Evolutionary conservation across 2,113 vertebrate genomes (phyloP).

Genomic region (Calidris pugnax): DNA sequence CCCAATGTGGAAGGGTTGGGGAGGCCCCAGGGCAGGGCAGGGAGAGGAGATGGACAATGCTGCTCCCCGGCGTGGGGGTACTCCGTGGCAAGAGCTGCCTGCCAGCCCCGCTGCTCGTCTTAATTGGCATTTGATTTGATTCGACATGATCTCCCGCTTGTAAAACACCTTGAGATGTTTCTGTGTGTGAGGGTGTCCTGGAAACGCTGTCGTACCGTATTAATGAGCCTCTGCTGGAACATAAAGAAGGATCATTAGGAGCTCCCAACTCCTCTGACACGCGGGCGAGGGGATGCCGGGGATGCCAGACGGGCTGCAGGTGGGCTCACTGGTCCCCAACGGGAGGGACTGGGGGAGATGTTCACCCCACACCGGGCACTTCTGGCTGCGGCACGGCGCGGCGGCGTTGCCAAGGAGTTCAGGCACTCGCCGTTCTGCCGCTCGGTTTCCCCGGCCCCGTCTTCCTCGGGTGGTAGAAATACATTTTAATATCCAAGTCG

Average conservation of each 20-base stretch:
- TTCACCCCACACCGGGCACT: accelerated
- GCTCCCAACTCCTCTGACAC: background rate
- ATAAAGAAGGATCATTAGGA: constrained; percentile 65
- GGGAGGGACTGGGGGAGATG: background rate
- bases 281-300: accelerated
- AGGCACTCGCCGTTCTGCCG: background rate
- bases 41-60: background rate
- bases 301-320: accelerated
- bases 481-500: background rate
- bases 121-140: constrained; percentile 71
- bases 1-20: accelerated
- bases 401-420: background rate
- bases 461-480: background rate
- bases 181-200: constrained; percentile 51
- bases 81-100: background rate
- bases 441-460: background rate
- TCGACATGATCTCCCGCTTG: constrained; percentile 61
- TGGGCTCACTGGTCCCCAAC: background rate
- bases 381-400: accelerated
- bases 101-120: background rate
- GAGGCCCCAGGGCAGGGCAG: background rate
- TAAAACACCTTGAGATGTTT: constrained; percentile 68
- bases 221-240: constrained; percentile 66
- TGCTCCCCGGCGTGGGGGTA: background rate
- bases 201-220: constrained; percentile 48